Percentiles rank a stretch among this genome's conserved stretches.
Evolutionary conservation across 2,797 vertebrate species (phyloP).

Genomic region (Darevskia nairensis): DNA sequence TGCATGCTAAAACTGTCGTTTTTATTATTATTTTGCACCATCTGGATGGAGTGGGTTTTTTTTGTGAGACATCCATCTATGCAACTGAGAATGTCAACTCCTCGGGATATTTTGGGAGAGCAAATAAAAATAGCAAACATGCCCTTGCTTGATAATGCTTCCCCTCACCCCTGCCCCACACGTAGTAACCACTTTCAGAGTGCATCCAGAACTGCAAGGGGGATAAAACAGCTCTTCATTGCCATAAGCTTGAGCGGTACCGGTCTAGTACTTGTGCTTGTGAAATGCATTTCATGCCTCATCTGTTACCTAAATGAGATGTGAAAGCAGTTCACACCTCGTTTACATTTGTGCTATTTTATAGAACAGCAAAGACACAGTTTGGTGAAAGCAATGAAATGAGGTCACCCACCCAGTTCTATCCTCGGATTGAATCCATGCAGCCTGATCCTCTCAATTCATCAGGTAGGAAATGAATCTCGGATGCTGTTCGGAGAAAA

Average conservation of each 20-base stretch:
- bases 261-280: conserved; percentile 64
- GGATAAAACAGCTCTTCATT: conserved; percentile 66
- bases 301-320: conserved; percentile 83
- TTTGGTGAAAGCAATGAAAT: conserved; percentile 71
- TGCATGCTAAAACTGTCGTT: conserved; percentile 29
- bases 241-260: conserved; percentile 61
- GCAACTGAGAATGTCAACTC: conserved; percentile 24
- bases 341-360: conserved; percentile 78
- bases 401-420: conserved; percentile 72
- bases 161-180: not conserved
- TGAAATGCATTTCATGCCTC: conserved; percentile 81
- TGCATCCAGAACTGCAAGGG: conserved; percentile 54
- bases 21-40: conserved; percentile 33
- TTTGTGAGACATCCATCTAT: conserved; percentile 19
- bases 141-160: conserved; percentile 32
- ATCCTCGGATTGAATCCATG: conserved; percentile 60
- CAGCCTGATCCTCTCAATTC: conserved; percentile 38
- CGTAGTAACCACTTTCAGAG: conserved; percentile 52
- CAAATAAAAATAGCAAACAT: conserved; percentile 41
- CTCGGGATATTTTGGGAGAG: conserved; percentile 47
- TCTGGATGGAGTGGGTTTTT: conserved; percentile 41
- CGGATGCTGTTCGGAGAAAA: conserved; percentile 31
- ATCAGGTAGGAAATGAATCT: conserved; percentile 58
- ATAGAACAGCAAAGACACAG: conserved; percentile 65
- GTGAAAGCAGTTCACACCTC: conserved; percentile 81